Conservation (phyloP, 2,888 invertebrate genomes). For the Tillus elongatus region DNA sequence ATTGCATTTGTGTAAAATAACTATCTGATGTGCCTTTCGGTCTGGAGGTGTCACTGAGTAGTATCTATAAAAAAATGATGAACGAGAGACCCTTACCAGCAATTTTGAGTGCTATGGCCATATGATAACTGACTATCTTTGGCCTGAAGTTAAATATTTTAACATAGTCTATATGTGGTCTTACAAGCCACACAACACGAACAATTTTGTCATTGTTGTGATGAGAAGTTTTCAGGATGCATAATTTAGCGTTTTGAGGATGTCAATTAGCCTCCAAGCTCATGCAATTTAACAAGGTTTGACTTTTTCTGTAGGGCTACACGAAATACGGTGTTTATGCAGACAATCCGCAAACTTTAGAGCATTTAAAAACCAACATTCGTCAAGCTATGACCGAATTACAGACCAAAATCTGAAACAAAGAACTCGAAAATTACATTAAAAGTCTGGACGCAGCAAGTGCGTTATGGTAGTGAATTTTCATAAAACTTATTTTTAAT, state of each 20-base stretch:
- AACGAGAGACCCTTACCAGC: not conserved
- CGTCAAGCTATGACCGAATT: too few relatives aligned
- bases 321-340: not conserved
- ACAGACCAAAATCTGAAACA: too few relatives aligned
- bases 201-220: not conserved
- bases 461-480: too few relatives aligned
- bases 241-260: constrained; percentile 1
- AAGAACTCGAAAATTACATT: too few relatives aligned
- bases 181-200: not conserved
- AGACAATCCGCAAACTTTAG: too few relatives aligned
- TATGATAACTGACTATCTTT: not conserved
- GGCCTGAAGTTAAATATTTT: not conserved
- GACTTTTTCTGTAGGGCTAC: constrained; percentile 2
- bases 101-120: not conserved
- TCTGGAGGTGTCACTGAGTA: too few relatives aligned
- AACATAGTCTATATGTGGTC: not conserved
- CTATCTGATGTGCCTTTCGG: too few relatives aligned
- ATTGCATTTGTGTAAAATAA: too few relatives aligned
- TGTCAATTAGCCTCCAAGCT: not conserved
- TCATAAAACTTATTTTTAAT: too few relatives aligned
- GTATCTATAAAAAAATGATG: not conserved
- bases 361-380: too few relatives aligned
- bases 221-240: constrained; percentile 4
- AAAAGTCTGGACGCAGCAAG: too few relatives aligned
- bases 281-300: not conserved